Base-by-base conservation (phyloP, 2,113 vertebrate species). In the Leptobrachium ailaonicum region DNA sequence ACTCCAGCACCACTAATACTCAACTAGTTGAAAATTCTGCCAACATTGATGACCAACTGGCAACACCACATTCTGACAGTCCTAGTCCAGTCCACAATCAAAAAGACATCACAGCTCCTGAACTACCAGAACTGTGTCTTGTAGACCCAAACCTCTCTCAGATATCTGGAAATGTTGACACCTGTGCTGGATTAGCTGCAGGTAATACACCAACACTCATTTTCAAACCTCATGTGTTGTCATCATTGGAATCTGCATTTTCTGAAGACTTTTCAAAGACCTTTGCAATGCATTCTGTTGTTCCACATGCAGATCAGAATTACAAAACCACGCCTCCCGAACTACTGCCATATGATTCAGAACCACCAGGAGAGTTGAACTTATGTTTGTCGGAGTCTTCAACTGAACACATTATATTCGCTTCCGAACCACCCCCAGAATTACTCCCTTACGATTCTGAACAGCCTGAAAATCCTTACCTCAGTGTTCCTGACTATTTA, bases 361-460 rank as follows among this genome's bases (percentile, higher is more conserved):
- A 81, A 44, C 79, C 74, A 10, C 63, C 43, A 4, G 43, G 40
- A 42, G 53, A 12, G 43, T 6, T n/a, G 8, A n/a, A 54, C 40
- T 47, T 32, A 44, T 14, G 8, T 40, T 42, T 41, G 7, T 67
- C 50, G 12, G 79, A 69, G 41, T 6, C 71, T 13, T 53, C 54
- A 47, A 47, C 60, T 47, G 79, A 81, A 13, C 79, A 43, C 4
- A 54, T 67, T 50, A 4, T 58, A 41, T 75, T 75, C 12, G 60
- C 45, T 58, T 81, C 71, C 5, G 63, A 81, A 41, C 79, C 79
- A 75, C 79, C 79, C 41, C 79, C 79, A 40, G 64, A 81, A 63
- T 50, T 81, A 42, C 72, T 81, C 41, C 79, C 79, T 14, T 81
- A 81, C 58, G 79, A 81, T 50, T 69, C 79, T 60, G 79, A 81